Base-by-base conservation (phyloP, 2,113 vertebrate genomes). In the Dunckerocampus dactyliophorus region DNA sequence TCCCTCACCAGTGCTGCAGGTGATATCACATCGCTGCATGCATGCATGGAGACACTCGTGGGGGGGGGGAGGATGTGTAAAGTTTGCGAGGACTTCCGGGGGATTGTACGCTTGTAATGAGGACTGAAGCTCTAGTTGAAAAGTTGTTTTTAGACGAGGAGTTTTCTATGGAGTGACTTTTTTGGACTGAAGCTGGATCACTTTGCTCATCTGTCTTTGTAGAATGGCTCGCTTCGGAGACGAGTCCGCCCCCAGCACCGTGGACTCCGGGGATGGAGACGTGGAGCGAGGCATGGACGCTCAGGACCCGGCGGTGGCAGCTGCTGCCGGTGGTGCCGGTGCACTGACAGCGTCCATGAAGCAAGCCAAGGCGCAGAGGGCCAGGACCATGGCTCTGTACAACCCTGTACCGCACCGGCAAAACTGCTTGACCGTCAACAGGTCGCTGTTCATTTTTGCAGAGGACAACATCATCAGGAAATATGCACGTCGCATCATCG, bases 371-470 rank as follows among this genome's bases (percentile, higher is more conserved):
- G 95, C 95, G 42, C 95, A 97, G 89, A 84, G 96, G 88, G 96
- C 94, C 82, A 91, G 94, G 90, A 98, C 96, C 85, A 98, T 98
- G 96, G 96, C 96, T 85, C 85, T 98, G 76, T 98, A 95, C 90
- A 97, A 97, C 92, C 96, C 95, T 59, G 93, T 94, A 63, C 95
- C 97, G 0, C 95, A 94, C 88, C 91, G 89, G 72, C 94, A 97
- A 85, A 98, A 98, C 93, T 99, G 97, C 88, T 93, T 99, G 90
- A 99, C 96, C 39, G 93, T 97, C 90, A 98, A 99, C 94, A 93
- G 96, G 93, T 95, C 96, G 10, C 92, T 99, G 64, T 99, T 99
- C 80, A 93, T 99, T 83, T 97, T 99, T 71, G 94, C 95, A 64
- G 95, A 99, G 90, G 93, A 97, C 84, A 99, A 99, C 87, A 87